These are phyloP conservation scores for Festucalex cinctus DNA, from an alignment of 2,113 vertebrate species.

Conservation along the genomic window DNA sequence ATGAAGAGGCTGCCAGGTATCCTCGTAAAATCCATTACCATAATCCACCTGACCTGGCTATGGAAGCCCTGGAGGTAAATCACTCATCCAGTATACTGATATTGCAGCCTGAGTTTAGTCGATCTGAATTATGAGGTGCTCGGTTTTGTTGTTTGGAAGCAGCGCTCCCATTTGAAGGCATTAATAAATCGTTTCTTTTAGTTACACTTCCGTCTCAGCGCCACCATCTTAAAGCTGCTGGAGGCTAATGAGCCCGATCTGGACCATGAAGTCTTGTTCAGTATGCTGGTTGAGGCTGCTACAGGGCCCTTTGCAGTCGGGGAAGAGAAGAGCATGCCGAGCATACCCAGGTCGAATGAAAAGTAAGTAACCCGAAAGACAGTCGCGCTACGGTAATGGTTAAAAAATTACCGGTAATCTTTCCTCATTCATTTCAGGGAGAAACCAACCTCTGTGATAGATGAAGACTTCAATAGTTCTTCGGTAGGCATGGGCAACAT, in stretches of 20 bases:
- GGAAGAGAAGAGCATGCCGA: conserved; percentile 94
- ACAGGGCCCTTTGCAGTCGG: conserved; percentile 91
- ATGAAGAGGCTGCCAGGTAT: conserved; percentile 94
- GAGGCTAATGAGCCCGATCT: conserved; percentile 73
- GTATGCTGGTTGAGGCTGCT: conserved; percentile 86
- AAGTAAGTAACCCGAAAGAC: conserved; percentile 77
- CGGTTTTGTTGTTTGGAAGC: background rate
- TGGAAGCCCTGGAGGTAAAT: conserved; percentile 95
- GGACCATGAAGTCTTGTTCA: conserved; percentile 84
- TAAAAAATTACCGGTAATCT: background rate
- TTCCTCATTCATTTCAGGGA: conserved; percentile 73
- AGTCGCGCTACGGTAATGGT: background rate
- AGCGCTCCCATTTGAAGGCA: conserved; percentile 2
- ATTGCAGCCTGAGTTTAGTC: background rate
- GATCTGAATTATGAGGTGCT: background rate
- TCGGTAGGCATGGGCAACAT: conserved; percentile 76
- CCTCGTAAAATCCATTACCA: conserved; percentile 99
- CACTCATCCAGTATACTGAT: background rate
- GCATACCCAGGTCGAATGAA: conserved; percentile 84
- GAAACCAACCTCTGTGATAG: conserved; percentile 82
- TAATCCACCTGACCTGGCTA: conserved; percentile 94
- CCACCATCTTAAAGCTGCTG: conserved; percentile 93
- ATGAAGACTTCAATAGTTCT: conserved; percentile 92
- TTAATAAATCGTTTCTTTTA: conserved; percentile 43
- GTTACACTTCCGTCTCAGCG: conserved; percentile 91